Percentiles rank a stretch among this genome's conserved stretches.
These are phyloP conservation scores for Aplochiton taeniatus DNA, from an alignment of 2,797 vertebrate genomes.

Conservation along the genomic window DNA sequence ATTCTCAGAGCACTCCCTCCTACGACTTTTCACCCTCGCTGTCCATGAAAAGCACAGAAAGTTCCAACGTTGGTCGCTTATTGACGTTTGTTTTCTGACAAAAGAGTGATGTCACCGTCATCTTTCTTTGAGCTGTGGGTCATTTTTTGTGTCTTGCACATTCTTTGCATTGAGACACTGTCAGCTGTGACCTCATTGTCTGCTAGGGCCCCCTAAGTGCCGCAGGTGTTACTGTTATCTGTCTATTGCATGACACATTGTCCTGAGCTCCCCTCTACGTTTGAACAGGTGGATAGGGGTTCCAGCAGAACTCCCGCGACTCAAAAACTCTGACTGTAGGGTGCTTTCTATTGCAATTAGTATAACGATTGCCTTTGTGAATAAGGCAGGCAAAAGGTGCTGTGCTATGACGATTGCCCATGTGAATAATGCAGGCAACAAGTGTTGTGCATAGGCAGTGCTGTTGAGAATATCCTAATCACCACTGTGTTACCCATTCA, in stretches of 20 bases:
- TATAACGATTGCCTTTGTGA: neutral
- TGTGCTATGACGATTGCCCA: neutral
- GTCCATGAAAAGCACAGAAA: neutral
- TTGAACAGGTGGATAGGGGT: constrained; percentile 61
- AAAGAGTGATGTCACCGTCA: constrained; percentile 44
- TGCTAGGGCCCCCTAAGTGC: constrained; percentile 26
- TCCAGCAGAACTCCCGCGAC: constrained; percentile 18
- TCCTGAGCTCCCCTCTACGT: constrained; percentile 52
- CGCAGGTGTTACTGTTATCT: constrained; percentile 52
- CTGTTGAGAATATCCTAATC: too few relatives aligned
- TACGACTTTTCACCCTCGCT: constrained; percentile 27
- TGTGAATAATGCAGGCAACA: constrained; percentile 12
- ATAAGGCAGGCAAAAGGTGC: constrained; percentile 11
- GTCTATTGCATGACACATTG: constrained; percentile 47
- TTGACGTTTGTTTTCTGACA: constrained; percentile 41
- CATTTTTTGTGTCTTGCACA: constrained; percentile 16
- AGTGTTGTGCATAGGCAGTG: neutral
- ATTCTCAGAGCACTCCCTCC: constrained; percentile 11
- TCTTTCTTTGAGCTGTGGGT: constrained; percentile 23
- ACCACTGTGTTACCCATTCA: too few relatives aligned
- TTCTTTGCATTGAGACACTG: constrained; percentile 44
- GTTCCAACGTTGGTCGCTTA: constrained; percentile 32
- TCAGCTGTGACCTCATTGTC: constrained; percentile 60
- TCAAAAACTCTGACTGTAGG: too few relatives aligned
- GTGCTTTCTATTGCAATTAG: constrained; percentile 6